Conservation (phyloP, 1,140 invertebrate species). For the Proctacanthus coquilletti region DNA sequence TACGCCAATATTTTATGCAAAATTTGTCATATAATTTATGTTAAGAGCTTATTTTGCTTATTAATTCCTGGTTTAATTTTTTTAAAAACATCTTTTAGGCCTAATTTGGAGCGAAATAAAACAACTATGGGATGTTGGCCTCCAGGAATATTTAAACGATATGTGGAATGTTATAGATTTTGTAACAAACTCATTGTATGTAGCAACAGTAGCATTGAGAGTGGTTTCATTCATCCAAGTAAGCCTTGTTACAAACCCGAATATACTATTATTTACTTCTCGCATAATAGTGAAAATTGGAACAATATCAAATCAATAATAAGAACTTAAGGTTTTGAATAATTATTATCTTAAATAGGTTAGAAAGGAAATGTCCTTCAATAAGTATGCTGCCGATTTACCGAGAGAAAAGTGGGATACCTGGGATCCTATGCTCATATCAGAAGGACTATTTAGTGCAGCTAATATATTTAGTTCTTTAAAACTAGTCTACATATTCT, state of each 20-base stretch:
- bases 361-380: conserved; percentile 42
- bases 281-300: too few relatives aligned
- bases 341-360: too few relatives aligned
- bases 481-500: conserved; percentile 98
- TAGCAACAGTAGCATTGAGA: conserved; percentile 86
- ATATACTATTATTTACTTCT: too few relatives aligned
- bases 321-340: too few relatives aligned
- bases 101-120: conserved; percentile 98
- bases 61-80: conserved; percentile 8
- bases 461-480: conserved; percentile 96
- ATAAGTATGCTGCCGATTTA: conserved; percentile 37
- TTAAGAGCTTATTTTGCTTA: conserved; percentile 3
- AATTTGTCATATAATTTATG: neutral
- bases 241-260: too few relatives aligned
- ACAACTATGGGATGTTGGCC: conserved; percentile 92
- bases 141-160: conserved; percentile 89
- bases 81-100: conserved; percentile 46
- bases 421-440: conserved; percentile 93
- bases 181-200: conserved; percentile 93
- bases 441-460: conserved; percentile 90
- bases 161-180: conserved; percentile 99
- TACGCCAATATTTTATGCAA: too few relatives aligned
- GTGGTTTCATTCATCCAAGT: conserved; percentile 87
- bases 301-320: too few relatives aligned
- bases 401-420: conserved; percentile 81